phyloP scores from a whole-genome alignment of 2,888 invertebrate species.

The Periphyllus acericola region DNA sequence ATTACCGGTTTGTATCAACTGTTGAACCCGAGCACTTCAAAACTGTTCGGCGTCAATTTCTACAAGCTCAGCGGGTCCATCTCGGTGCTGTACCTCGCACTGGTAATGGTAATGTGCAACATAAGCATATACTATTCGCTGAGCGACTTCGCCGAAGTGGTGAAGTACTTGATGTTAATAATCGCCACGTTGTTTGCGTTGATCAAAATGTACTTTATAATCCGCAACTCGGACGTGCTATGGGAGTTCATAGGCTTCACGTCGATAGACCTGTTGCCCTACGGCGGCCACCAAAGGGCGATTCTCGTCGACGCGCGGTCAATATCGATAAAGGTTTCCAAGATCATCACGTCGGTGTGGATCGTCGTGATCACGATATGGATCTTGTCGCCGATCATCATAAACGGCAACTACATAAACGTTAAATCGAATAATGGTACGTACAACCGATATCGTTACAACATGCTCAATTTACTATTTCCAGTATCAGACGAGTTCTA shows the following conservation, averaged over 20 bases:
- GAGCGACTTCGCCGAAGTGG: background rate
- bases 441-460: background rate
- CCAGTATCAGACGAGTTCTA: background rate
- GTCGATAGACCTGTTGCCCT: background rate
- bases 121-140: background rate
- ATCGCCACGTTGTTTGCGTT: background rate
- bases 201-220: slow-evolving; percentile 8
- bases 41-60: background rate
- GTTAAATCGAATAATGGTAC: background rate
- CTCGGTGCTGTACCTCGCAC: background rate
- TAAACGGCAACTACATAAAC: background rate
- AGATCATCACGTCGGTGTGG: background rate
- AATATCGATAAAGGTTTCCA: background rate
- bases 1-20: background rate
- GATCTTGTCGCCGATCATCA: background rate
- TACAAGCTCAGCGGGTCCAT: background rate
- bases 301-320: background rate
- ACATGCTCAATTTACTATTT: slow-evolving; percentile 15
- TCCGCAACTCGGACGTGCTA: background rate
- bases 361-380: background rate
- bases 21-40: background rate
- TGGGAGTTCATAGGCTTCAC: slow-evolving; percentile 1
- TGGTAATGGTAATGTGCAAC: background rate
- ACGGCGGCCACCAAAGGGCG: background rate
- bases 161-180: background rate